Base-by-base conservation (phyloP, 2,113 vertebrate species). In the Protobothrops flavoviridis region DNA sequence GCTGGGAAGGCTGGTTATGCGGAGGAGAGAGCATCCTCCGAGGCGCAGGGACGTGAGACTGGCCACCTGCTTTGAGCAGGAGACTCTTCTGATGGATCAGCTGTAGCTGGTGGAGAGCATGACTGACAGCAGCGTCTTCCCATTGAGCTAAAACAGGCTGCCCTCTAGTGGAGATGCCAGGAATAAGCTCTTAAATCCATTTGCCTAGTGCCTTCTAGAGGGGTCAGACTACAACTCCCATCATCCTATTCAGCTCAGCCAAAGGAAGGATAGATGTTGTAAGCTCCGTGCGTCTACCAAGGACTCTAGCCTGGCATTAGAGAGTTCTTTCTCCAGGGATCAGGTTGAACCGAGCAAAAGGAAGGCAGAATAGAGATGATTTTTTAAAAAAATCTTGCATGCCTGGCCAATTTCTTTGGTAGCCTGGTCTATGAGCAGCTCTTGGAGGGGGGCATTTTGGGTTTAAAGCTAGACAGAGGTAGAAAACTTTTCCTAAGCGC, bases 91-190 rank as follows among this genome's bases (percentile, higher is more conserved):
- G 43, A 74, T 56, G 94, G 59, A 0, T 3, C 10, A 3, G 57
- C 53, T 12, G 23, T 29, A 64, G 29, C 20, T 12, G 39, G 81
- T 92, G 94, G 64, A 33, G 92, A 24, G 0, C 33, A 0, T 5
- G 87, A 45, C 17, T 0, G 5, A 43, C 33, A 74, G 85, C 43
- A 3, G 4, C 20, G 21, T 4, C 1, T 2, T 43, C 59, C 50
- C 61, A 9, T 56, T 87, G 94, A 92, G 43, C 94, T 86, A 93
- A 87, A 11, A 93, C 90, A 95, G 87, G 95, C 92, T 96, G 96
- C 95, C 95, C 95, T 96, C 95, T 93, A 3, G 93, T 88, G 95
- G 93, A 92, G 93, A 88, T 48, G 21, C 0, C 33, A 0, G 85
- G 1, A 45, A 48, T 1, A 69, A 87, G 55, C n/a, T 8, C 26